These are phyloP conservation scores for Caenorhabditis imperialis DNA, from an alignment of 2,888 invertebrate genomes.

Conservation along the genomic window DNA sequence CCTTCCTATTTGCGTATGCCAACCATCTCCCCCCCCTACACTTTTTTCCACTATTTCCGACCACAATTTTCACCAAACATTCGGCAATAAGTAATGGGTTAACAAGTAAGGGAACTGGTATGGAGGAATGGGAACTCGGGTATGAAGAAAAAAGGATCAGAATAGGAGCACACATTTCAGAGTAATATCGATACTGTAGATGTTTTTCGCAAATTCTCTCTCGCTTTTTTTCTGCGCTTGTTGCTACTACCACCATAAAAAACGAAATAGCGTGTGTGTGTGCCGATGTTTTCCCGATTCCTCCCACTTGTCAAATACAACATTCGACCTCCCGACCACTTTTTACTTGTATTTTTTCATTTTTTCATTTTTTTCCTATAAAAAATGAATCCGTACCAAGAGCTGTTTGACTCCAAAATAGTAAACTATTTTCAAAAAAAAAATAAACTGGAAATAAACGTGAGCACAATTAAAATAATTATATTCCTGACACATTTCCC, in stretches of 20 bases:
- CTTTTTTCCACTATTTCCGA: slow-evolving; percentile 4
- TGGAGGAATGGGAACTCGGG: too few species aligned
- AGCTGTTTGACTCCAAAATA: too few species aligned
- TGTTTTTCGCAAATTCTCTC: background rate
- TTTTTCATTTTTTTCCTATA: too few species aligned
- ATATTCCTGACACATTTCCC: too few species aligned
- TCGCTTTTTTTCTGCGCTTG: background rate
- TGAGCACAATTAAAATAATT: too few species aligned
- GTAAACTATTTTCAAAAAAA: too few species aligned
- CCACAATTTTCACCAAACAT: slow-evolving; percentile 42
- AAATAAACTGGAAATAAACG: too few species aligned
- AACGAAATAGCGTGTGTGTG: background rate
- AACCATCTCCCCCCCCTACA: slow-evolving; percentile 34
- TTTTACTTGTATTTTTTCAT: background rate
- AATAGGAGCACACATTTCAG: too few species aligned
- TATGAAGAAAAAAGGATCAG: too few species aligned
- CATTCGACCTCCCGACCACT: slow-evolving; percentile 13
- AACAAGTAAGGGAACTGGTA: background rate
- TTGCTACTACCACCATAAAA: background rate
- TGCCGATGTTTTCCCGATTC: slow-evolving; percentile 25
- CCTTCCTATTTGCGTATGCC: slow-evolving; percentile 49
- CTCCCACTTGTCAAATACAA: slow-evolving; percentile 28
- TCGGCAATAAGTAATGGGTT: slow-evolving; percentile 49
- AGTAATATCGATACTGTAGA: too few species aligned
- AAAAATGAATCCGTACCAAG: too few species aligned